Percentiles rank a stretch among this genome's conserved stretches.
Evolutionary conservation across 2,113 vertebrate species (phyloP).

Genomic region (Podocnemis expansa): DNA sequence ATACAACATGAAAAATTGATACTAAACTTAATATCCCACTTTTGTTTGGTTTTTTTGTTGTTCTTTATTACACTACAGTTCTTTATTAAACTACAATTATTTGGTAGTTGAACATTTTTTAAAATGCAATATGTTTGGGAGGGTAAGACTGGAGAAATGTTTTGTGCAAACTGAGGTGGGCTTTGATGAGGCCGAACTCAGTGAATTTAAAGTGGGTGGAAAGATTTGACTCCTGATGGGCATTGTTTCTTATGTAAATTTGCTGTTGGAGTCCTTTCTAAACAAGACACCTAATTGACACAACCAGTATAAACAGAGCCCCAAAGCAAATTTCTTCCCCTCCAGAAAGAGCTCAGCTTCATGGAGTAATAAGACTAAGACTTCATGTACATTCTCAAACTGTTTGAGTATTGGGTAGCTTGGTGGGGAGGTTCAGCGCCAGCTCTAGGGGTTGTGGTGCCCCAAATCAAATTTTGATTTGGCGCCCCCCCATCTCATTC

Average conservation of each 20-base stretch:
- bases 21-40: neutral
- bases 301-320: neutral
- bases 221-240: neutral
- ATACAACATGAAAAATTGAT: neutral
- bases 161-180: neutral
- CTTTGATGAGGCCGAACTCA: neutral
- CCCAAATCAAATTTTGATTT: too few relatives aligned
- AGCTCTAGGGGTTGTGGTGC: too few relatives aligned
- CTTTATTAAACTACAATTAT: neutral
- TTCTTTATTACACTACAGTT: too few relatives aligned
- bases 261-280: conserved; percentile 15
- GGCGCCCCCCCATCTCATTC: too few relatives aligned
- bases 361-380: conserved; percentile 24
- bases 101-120: conserved; percentile 12
- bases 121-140: neutral
- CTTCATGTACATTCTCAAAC: neutral
- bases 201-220: neutral
- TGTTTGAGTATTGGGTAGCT: conserved; percentile 24
- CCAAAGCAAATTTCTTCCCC: neutral
- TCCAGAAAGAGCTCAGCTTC: conserved; percentile 26
- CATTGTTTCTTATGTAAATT: conserved; percentile 8
- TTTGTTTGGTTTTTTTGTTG: neutral
- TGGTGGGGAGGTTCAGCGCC: too few relatives aligned
- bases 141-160: neutral
- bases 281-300: neutral